Evolutionary conservation across 2,888 invertebrate genomes (phyloP).

Genomic region (Pharmacophagus antenor): DNA sequence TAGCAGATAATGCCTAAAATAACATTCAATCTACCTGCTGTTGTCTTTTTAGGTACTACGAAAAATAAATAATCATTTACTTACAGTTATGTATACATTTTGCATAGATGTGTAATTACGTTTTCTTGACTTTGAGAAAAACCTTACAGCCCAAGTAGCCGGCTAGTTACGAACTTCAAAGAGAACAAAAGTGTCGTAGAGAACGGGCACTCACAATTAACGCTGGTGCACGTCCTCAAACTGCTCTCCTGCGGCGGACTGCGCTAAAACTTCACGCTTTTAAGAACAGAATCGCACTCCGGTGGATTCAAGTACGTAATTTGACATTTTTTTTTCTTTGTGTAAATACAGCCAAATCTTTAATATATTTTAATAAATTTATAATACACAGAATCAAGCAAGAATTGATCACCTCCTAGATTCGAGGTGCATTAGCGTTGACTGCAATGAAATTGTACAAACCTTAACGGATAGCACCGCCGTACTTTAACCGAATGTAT

Average conservation of each 20-base stretch:
- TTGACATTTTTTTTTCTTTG: slow-evolving; percentile 8
- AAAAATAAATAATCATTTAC: not conserved
- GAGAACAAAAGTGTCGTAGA: slow-evolving; percentile 28
- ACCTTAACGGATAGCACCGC: too few species aligned
- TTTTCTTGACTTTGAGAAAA: slow-evolving; percentile 15
- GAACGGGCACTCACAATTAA: slow-evolving; percentile 26
- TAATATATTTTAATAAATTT: too few species aligned
- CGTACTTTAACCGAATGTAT: too few species aligned
- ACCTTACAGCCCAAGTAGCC: slow-evolving; percentile 8
- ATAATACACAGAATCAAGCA: not conserved
- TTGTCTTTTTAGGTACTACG: too few species aligned
- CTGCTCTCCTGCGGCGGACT: slow-evolving; percentile 25
- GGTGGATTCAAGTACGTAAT: slow-evolving; percentile 23
- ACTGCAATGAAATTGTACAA: too few species aligned
- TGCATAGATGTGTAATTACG: not conserved
- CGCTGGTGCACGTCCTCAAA: slow-evolving; percentile 28
- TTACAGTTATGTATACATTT: not conserved
- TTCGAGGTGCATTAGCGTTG: too few species aligned
- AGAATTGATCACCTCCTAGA: too few species aligned
- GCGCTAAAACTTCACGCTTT: slow-evolving; percentile 24
- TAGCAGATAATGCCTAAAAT: too few species aligned
- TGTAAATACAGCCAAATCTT: not conserved
- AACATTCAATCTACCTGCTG: too few species aligned
- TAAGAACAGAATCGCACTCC: slow-evolving; percentile 5
- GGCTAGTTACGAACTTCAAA: slow-evolving; percentile 28